phyloP scores from a whole-genome alignment of 2,797 vertebrate genomes.

The Sarcophilus harrisii region DNA sequence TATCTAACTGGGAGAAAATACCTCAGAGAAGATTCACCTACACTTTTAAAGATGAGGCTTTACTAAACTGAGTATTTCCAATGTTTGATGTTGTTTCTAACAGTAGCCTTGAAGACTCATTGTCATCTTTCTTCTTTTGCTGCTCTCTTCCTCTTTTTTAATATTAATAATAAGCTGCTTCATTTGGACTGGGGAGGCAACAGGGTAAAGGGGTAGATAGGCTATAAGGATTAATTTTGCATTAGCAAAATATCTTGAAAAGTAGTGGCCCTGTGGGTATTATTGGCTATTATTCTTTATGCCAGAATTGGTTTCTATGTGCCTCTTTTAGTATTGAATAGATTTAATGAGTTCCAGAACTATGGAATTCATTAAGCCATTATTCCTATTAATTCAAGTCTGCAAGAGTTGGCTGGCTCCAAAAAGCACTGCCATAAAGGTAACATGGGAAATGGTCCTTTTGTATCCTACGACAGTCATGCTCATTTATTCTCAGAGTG shows the following conservation, averaged over 20 bases:
- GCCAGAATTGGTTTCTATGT: neutral
- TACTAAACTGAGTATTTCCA: neutral
- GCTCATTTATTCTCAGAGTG: neutral
- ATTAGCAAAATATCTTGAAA: neutral
- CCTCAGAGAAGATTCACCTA: neutral
- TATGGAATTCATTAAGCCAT: neutral
- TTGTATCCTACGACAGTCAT: neutral
- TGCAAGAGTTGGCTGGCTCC: neutral
- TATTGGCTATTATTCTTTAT: neutral
- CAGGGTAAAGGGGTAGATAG: neutral
- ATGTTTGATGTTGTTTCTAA: neutral
- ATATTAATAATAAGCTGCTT: neutral
- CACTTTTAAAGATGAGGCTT: neutral
- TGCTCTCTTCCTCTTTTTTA: neutral
- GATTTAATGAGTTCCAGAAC: constrained; percentile 24
- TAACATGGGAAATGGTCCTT: neutral
- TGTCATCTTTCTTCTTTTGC: neutral
- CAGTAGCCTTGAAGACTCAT: neutral
- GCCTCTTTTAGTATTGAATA: neutral
- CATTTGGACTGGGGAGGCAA: neutral
- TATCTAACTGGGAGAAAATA: neutral
- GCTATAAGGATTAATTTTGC: neutral
- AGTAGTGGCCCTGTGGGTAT: neutral
- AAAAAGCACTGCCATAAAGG: neutral
- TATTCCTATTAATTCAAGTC: neutral